Base-by-base conservation (phyloP, 2,113 vertebrate species). In the Craseonycteris thonglongyai region DNA sequence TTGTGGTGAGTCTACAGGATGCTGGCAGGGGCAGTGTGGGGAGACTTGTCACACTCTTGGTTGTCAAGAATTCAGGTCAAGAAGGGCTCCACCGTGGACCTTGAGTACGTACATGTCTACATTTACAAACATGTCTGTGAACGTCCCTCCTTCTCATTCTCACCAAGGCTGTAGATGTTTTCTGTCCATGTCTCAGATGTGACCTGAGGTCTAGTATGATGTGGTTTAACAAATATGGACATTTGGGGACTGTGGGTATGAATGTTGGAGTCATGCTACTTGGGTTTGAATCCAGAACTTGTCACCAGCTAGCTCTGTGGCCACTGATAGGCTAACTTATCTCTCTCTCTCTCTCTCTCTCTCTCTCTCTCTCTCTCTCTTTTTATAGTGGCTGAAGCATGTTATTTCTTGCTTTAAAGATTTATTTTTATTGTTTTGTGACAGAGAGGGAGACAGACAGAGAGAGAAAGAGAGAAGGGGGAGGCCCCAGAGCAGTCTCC, bases 1-100 rank as follows among this genome's bases (percentile, higher is more conserved):
- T 99, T 18, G 99, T 99, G 98, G 99, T 99, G 96, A 99, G 99
- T 98, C 80, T 35, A 7, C 4, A 93, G 28, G 22, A 47, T 33
- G 13, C 40, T n/a, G 0, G 45, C 22, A 30, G 3, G 12, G 1
- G 0, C 3, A 47, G 7, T 4, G 1, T 6, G 11, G 40, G 24
- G 7, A 51, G 21, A 38, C 8, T 1, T 13, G 2, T n/a, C 19
- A 10, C 12, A 10, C 28, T 86, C 28, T 56, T 19, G 7, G 19
- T 54, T 88, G 59, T 81, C 9, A 4, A 28, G 83, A 69, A 47
- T 80, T 10, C 4, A n/a, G n/a, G 28, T 6, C 65, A n/a, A 30
- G 45, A 38, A 38, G n/a, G 3, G 45, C 13, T 76, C 47, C 26
- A 2, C 89, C 26, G 18, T 10, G 65, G 49, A 30, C 54, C 12